A percentile compares a stretch with the other conserved stretches of the same genome.
phyloP scores from a whole-genome alignment of 1,140 invertebrate genomes.

The Liolophura sinensis region DNA sequence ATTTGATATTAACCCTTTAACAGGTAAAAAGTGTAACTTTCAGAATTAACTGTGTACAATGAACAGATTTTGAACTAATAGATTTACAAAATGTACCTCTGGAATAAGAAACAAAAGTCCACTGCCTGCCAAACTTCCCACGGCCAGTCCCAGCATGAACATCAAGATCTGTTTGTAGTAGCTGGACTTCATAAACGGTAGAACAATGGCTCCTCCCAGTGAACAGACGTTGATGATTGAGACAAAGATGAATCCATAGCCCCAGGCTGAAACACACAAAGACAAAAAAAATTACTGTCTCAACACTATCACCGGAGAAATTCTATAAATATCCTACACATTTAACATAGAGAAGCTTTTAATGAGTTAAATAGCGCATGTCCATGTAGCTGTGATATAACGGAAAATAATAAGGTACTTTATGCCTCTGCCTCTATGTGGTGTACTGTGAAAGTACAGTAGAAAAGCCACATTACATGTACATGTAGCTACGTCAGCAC shows the following conservation, averaged over 20 bases:
- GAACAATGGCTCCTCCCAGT: slow-evolving; percentile 65
- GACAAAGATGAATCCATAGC: slow-evolving; percentile 66
- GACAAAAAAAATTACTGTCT: not conserved
- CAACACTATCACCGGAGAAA: not conserved
- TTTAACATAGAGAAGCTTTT: not conserved
- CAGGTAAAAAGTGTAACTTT: no score
- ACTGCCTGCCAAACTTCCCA: slow-evolving; percentile 68
- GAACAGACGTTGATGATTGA: slow-evolving; percentile 69
- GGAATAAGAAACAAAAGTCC: slow-evolving; percentile 70
- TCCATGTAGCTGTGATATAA: not conserved
- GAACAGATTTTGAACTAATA: no score
- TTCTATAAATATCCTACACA: not conserved
- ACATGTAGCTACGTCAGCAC: no score
- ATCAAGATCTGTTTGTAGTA: slow-evolving; percentile 66
- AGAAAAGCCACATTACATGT: no score
- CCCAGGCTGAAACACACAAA: slow-evolving; percentile 63
- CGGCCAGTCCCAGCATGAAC: slow-evolving; percentile 69
- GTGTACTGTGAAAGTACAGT: no score
- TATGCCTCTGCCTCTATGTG: no score
- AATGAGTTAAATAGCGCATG: not conserved
- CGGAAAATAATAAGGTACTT: no score
- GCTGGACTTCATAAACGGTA: slow-evolving; percentile 66
- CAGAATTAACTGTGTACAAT: no score
- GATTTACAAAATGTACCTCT: slow-evolving; percentile 54
- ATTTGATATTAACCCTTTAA: no score